These are phyloP conservation scores for Mirza zaza DNA, from an alignment of 2,113 vertebrate species.

Conservation along the genomic window DNA sequence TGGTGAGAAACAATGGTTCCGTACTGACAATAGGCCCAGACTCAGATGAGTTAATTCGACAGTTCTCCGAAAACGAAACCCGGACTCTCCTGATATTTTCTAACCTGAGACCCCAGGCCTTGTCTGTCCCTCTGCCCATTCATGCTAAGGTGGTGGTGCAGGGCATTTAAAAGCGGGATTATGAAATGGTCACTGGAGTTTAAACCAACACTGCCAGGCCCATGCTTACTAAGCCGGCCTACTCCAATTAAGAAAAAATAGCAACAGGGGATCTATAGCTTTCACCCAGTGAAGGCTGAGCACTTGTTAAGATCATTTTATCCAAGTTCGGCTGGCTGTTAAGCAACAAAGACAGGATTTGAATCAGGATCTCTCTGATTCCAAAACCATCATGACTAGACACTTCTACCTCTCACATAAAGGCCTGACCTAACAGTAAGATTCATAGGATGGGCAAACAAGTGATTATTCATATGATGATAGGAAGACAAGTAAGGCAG, in stretches of 20 bases:
- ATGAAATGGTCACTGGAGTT: not conserved
- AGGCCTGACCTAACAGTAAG: not conserved
- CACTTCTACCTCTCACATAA: not conserved
- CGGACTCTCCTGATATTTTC: fast-evolving
- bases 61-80: not conserved
- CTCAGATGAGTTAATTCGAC: fast-evolving
- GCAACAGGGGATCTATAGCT: fast-evolving
- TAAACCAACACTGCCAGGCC: not conserved
- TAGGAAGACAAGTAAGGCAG: not conserved
- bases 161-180: not conserved
- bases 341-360: not conserved
- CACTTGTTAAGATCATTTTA: not conserved
- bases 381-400: too few species aligned
- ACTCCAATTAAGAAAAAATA: not conserved
- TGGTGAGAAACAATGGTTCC: not conserved
- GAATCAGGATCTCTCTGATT: not conserved
- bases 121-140: not conserved
- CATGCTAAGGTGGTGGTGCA: fast-evolving
- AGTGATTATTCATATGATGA: not conserved
- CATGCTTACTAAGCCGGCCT: not conserved
- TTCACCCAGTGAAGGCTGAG: not conserved
- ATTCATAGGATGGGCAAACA: not conserved
- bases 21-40: fast-evolving
- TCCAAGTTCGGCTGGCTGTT: not conserved
- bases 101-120: not conserved